Evolutionary conservation across 2,113 vertebrate genomes (phyloP), one percentile per base, ranked within the genome.

Genomic region (Ibidorhyncha struthersii): DNA sequence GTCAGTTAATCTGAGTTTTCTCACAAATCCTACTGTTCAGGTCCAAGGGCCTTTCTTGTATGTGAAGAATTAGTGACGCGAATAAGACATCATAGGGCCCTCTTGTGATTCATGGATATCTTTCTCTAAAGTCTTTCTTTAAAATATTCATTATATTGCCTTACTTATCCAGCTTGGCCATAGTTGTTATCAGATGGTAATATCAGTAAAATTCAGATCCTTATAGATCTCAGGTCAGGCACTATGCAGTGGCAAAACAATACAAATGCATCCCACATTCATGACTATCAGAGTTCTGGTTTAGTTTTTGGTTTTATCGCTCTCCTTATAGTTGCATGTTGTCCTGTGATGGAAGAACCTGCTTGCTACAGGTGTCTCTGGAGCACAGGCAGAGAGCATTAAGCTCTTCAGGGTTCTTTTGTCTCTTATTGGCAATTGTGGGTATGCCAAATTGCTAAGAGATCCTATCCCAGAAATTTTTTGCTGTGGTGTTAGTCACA

Each of bases 221-320:
- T 40, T 40, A 11, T 0, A 4, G 71, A 41, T 73, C 45, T 77
- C 19, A 0, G 14, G 15, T 1, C 0, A 0, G 7, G 29, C 38
- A 30, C 83, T 69, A 0, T 5, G 29, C 15, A 32, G 50, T 34
- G 13, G 30, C 12, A 61, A 20, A 69, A 40, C 4, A 4, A 32
- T 22, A 78, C 2, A 1, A 78, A 58, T 50, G 27, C 6, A 26
- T 53, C 69, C 30, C 45, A 27, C 0, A 0, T 45, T 26, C 22
- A 13, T 7, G 20, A 38, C 32, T 47, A 32, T 63, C 22, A 14
- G 50, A 72, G 52, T 55, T 88, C 52, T 76, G 66, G 2, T 52
- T 43, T 61, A 72, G 47, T 21, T 67, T 10, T 32, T 86, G 30
- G 14, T 40, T 92, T 94, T 43, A 13, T 38, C 23, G 3, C 56